Evolutionary conservation across 2,888 invertebrate species (phyloP).

Genomic region (Epistrophe grossulariae): DNA sequence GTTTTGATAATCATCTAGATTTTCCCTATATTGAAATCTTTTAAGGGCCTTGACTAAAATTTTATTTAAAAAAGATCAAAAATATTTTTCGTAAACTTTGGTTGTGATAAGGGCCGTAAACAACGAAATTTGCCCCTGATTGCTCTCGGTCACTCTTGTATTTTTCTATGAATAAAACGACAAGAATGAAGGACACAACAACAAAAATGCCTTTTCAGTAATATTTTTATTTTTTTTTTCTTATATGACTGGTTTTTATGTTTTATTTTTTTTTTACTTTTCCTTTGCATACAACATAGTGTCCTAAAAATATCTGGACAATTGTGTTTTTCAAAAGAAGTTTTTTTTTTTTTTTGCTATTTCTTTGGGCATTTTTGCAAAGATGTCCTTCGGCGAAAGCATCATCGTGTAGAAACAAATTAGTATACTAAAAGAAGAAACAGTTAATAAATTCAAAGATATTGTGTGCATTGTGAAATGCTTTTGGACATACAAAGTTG

Average conservation of each 20-base stretch:
- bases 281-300: constrained; percentile 4
- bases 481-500: constrained; percentile 1
- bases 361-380: constrained; percentile 7
- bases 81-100: too few species aligned
- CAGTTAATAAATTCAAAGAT: neutral
- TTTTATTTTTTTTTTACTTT: constrained; percentile 3
- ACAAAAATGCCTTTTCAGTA: constrained; percentile 32
- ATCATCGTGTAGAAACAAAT: constrained; percentile 7
- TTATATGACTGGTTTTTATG: constrained; percentile 41
- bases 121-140: neutral
- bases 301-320: constrained; percentile 32
- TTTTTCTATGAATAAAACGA: neutral
- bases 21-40: too few species aligned
- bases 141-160: neutral
- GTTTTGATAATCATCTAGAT: too few species aligned
- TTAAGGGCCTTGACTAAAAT: too few species aligned
- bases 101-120: neutral
- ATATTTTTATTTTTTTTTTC: constrained; percentile 13
- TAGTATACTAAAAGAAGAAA: constrained; percentile 3
- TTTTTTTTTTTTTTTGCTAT: neutral
- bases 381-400: constrained; percentile 26
- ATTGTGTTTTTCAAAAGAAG: neutral
- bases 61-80: too few species aligned
- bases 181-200: constrained; percentile 11
- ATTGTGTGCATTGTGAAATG: neutral